phyloP scores from a whole-genome alignment of 2,888 invertebrate species.

The Drosophila austrosaltans region DNA sequence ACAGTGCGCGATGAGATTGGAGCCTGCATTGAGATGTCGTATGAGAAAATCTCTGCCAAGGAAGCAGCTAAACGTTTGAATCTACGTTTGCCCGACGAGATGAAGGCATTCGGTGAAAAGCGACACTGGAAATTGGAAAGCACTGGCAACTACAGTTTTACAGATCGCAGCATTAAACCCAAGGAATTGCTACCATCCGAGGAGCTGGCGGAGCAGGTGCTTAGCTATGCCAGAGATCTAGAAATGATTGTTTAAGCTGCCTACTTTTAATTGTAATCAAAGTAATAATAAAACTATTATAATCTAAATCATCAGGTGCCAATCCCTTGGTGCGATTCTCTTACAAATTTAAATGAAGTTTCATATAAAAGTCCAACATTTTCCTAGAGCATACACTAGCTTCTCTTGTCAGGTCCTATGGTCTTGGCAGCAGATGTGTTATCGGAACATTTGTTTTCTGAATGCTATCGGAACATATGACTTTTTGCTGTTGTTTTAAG shows the following conservation, averaged over 20 bases:
- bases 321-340: neutral
- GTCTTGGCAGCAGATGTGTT: no score
- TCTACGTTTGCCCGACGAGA: conserved; percentile 90
- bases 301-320: neutral
- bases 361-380: no score
- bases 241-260: conserved; percentile 98
- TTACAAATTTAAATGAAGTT: no score
- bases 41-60: conserved; percentile 92
- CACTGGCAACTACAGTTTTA: conserved; percentile 93
- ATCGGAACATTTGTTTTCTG: no score
- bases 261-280: conserved; percentile 22
- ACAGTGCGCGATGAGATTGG: conserved; percentile 98
- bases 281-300: conserved; percentile 20
- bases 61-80: conserved; percentile 96
- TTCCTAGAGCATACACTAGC: no score
- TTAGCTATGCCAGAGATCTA: conserved; percentile 98
- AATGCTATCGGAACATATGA: neutral
- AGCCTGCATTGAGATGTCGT: conserved; percentile 98
- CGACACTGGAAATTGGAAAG: conserved; percentile 92
- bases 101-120: conserved; percentile 91
- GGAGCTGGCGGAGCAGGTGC: conserved; percentile 95
- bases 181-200: conserved; percentile 93
- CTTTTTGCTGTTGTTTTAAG: neutral
- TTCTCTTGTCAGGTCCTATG: no score
- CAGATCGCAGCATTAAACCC: conserved; percentile 89